Conservation (phyloP, 1,140 invertebrate genomes). For the Bombus terrestris region DNA sequence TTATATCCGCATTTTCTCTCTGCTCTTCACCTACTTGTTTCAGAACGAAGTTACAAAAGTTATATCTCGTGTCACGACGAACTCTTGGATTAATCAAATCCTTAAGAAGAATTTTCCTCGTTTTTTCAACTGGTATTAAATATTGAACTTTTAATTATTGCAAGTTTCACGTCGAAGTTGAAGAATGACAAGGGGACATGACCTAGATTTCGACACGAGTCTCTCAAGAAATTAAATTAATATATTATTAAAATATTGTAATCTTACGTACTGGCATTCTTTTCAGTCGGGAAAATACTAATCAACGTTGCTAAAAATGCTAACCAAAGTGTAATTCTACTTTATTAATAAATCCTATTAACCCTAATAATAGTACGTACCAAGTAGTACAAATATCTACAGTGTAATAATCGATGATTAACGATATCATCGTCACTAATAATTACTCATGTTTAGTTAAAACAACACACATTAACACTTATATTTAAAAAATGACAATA, state of each 20-base stretch:
- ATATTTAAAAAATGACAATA: not conserved
- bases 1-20: not conserved
- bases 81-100: conserved; percentile 6
- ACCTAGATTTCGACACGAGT: not conserved
- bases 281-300: no score
- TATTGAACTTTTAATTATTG: conserved; percentile 31
- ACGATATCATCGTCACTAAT: no score
- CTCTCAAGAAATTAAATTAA: not conserved
- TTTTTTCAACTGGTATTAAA: conserved; percentile 4
- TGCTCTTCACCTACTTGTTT: not conserved
- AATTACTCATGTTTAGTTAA: no score
- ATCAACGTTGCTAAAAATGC: no score
- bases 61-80: not conserved
- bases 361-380: no score
- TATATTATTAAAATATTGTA: not conserved
- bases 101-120: not conserved
- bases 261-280: not conserved
- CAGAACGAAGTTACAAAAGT: conserved; percentile 24
- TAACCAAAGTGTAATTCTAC: no score
- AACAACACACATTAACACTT: no score
- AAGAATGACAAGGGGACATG: not conserved
- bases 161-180: not conserved
- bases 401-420: no score
- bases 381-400: no score
- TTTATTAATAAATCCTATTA: no score